Percentiles rank a stretch among this genome's conserved stretches.
Conservation (phyloP, 2,113 vertebrate species). For the Caretta caretta region DNA sequence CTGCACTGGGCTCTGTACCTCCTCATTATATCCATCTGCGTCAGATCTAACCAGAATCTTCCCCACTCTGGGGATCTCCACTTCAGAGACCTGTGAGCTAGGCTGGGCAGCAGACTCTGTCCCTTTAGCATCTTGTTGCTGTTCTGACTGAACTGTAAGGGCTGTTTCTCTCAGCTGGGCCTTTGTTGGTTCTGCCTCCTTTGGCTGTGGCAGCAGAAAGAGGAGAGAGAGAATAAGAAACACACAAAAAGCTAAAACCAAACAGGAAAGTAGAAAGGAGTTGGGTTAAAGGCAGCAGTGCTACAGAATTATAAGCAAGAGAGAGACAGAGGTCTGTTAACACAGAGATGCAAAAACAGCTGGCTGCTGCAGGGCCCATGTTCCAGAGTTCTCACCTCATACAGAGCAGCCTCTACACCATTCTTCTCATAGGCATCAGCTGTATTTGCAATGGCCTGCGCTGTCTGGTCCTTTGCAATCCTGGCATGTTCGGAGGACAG, state of each 20-base stretch:
- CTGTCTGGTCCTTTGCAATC: slow-evolving; percentile 81
- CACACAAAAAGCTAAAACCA: not conserved
- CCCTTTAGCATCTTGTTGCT: slow-evolving; percentile 45
- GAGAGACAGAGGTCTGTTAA: not conserved
- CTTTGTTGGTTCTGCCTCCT: slow-evolving; percentile 75
- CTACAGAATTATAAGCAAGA: not conserved
- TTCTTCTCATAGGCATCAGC: slow-evolving; percentile 68
- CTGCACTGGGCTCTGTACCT: slow-evolving; percentile 82
- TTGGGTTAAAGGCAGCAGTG: not conserved
- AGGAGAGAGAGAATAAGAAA: slow-evolving; percentile 39
- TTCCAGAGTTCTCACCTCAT: slow-evolving; percentile 67
- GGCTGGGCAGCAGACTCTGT: slow-evolving; percentile 68
- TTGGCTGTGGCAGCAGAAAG: slow-evolving; percentile 63
- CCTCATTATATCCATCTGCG: slow-evolving; percentile 96
- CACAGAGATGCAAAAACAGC: rapidly evolving
- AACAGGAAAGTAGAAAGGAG: slow-evolving; percentile 29
- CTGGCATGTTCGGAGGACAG: slow-evolving; percentile 77
- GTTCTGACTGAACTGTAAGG: slow-evolving; percentile 72
- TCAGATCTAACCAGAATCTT: slow-evolving; percentile 93
- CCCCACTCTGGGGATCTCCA: slow-evolving; percentile 97
- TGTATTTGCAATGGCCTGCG: slow-evolving; percentile 80
- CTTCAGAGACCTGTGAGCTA: slow-evolving; percentile 90
- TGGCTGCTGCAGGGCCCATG: rapidly evolving
- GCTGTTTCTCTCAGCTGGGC: slow-evolving; percentile 54
- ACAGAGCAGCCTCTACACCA: slow-evolving; percentile 70